A percentile compares a stretch with the other conserved stretches of the same genome.
Evolutionary conservation across 2,797 vertebrate species (phyloP).

Genomic region (Acestrorhynchus altus): DNA sequence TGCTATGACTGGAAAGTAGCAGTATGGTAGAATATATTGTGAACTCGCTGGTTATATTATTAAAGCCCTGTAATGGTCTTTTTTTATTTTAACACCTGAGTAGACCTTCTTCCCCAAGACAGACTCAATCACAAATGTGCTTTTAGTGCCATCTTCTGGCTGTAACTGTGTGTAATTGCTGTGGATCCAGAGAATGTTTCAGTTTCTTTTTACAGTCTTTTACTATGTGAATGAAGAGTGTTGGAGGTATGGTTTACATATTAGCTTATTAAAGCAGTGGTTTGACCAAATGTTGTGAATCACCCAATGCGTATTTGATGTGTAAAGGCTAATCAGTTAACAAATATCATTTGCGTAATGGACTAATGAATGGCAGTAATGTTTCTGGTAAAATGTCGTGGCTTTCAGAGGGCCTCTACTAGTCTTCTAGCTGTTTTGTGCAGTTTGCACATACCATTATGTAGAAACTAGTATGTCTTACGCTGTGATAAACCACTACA

Average conservation of each 20-base stretch:
- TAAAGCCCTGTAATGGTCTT: not conserved
- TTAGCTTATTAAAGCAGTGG: too few species aligned
- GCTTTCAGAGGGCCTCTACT: too few species aligned
- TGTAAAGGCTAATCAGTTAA: not conserved
- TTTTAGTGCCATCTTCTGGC: constrained; percentile 18
- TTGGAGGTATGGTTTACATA: not conserved
- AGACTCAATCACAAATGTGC: not conserved
- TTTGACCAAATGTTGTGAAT: not conserved
- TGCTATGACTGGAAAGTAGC: too few species aligned
- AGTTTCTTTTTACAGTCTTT: not conserved
- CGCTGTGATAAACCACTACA: too few species aligned
- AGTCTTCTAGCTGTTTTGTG: too few species aligned
- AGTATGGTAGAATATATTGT: too few species aligned
- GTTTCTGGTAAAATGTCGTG: too few species aligned
- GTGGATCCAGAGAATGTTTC: not conserved
- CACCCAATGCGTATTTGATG: not conserved
- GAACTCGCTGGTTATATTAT: not conserved
- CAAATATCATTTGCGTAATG: not conserved
- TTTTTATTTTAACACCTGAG: not conserved
- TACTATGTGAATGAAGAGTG: not conserved
- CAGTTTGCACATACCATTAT: too few species aligned
- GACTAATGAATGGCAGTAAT: not conserved
- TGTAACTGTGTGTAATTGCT: not conserved
- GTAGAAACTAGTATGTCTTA: too few species aligned
- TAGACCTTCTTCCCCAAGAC: not conserved